Base-by-base conservation (phyloP, 2,888 invertebrate species). In the Tiphia femorata region DNA sequence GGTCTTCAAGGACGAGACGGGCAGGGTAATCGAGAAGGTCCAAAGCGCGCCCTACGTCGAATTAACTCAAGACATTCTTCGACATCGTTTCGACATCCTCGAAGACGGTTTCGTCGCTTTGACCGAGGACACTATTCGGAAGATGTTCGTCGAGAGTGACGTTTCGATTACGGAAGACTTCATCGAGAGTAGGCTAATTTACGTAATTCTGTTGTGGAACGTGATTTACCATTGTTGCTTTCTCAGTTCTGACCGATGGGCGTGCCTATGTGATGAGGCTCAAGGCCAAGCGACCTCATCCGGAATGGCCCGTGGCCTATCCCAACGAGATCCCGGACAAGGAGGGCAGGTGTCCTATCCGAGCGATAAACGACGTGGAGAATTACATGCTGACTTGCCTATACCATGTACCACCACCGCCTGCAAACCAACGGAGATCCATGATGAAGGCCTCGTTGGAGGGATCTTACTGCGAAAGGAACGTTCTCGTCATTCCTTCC, bases 341-440 rank as follows among this genome's bases (percentile, higher is more conserved):
- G 0, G 27, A 21, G 0, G 25, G 56, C 21, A 66, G 52, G 12
- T 76, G 71, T 55, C 80, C 80, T 6, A 37, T 51, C 3, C 67
- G 80, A 4, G 72, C 62, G 33, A 73, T 79, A 30, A 56, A 79
- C 53, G 81, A 81, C 42, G 71, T 76, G 3, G 81, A 81, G 50
- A 72, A 77, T 58, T 80, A 76, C 52, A 65, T 80, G 2, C 2
- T 49, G 7, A 50, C 49, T 17, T 33, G 75, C 14, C 38, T 76
- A 20, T 48, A 38, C 44, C 44, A 58, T 4, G 37, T 58, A 20
- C 68, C 67, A 27, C 64, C 57, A 4, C 65, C 65, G n/a, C 42
- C 70, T 38, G 21, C 29, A 25, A 3, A 3, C 7, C 33, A 0
- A 58, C 62, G 3, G 16, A 56, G 33, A 2, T 53, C 5, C 16